Evolutionary conservation across 1,140 invertebrate species (phyloP), one percentile per base, ranked within the genome.

Genomic region (Saccostrea glomerata): DNA sequence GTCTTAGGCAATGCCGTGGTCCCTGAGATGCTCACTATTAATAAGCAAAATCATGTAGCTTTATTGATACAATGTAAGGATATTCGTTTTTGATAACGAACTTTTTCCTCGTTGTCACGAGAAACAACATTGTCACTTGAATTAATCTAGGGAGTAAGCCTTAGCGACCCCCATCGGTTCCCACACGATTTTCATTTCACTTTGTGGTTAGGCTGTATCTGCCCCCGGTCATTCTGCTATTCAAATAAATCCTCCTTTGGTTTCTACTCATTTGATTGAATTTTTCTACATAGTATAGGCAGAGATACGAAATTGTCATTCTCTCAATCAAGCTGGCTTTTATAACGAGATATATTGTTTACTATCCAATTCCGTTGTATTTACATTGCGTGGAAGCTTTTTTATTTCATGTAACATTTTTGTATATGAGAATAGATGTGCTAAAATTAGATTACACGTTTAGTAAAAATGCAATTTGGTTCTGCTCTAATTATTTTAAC

Each of bases 221-320:
- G 70, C 70, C 30, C 70, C 70, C 58, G 58, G 70, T 25, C 70
- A 30, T 73, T 25, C 30, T 73, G 70, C 36, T 73, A 73, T 73
- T 73, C 70, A 73, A 73, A 73, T 73, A 73, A 73, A 73, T 36
- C 70, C 70, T 73, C 30, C 70, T 73, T 73, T 25, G 30, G 70
- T 15, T 73, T 36, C n/a, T 15, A 30, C 70, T 13, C n/a, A 23
- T 73, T 73, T 73, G 70, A 73, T 73, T 73, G 70, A 73, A 73
- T 73, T 73, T 47, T 73, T 73, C 23, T 73, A 73, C 70, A 25
- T 25, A 30, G 70, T 4, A 25, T 30, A 73, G 70, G 12, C 0
- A 23, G 30, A 36, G 70, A 40, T 36, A 9, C 70, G 23, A 73
- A 73, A 73, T 73, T 73, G 70, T 73, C 70, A 25, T 73, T 73